These are phyloP conservation scores for Oscarella lobularis DNA, from an alignment of 37 sponge, comb jelly and placozoan genomes.

Conservation along the genomic window DNA sequence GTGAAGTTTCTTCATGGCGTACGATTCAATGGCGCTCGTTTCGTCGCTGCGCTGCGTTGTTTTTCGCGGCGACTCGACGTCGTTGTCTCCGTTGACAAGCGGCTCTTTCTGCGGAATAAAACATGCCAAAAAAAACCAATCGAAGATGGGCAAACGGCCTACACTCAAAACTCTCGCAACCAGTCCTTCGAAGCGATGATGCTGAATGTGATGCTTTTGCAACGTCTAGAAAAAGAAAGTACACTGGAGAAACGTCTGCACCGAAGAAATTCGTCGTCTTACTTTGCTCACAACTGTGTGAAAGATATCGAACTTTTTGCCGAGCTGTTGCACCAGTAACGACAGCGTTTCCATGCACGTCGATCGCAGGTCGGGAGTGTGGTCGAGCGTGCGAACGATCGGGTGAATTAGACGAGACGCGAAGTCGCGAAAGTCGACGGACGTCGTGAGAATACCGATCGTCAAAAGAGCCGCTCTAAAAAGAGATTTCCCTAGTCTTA, in stretches of 20 bases:
- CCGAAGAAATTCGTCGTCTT: not conserved
- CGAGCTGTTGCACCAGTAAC: conserved; percentile 55
- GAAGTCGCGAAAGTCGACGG: conserved; percentile 78
- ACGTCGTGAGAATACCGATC: conserved; percentile 40
- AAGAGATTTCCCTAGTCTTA: not conserved
- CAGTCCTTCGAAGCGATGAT: conserved; percentile 8
- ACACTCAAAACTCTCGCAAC: conserved; percentile 3
- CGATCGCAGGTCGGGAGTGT: conserved; percentile 47
- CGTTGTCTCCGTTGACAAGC: too few species aligned
- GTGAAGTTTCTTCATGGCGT: conserved; percentile 10
- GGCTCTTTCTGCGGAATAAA: too few species aligned
- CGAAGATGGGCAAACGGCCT: not conserved
- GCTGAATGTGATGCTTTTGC: conserved; percentile 10
- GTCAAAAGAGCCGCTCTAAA: conserved; percentile 63
- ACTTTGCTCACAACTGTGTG: conserved; percentile 20
- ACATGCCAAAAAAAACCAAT: too few species aligned
- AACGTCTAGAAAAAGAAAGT: conserved; percentile 9
- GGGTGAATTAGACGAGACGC: conserved; percentile 84
- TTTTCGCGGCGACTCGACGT: not conserved
- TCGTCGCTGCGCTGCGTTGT: not conserved
- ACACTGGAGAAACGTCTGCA: not conserved
- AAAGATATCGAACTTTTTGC: conserved; percentile 68
- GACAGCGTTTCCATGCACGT: conserved; percentile 66
- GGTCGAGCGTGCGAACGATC: conserved; percentile 48
- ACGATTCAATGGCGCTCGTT: not conserved